These are phyloP conservation scores for Montipora cactus DNA, from an alignment of 64 coral and sea anemone genomes.

Conservation along the genomic window DNA sequence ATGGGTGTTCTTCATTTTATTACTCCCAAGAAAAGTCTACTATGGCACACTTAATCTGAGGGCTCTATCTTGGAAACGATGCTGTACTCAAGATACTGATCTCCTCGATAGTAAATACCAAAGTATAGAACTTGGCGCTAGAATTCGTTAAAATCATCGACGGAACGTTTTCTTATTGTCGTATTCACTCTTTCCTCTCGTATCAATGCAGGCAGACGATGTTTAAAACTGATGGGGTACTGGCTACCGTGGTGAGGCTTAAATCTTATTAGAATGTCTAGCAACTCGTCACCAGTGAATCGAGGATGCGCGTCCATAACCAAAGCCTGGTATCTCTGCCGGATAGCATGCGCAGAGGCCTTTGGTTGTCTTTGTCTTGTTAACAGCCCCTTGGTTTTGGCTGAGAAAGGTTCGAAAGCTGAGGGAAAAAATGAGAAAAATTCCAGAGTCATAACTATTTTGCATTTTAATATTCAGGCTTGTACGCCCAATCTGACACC, in stretches of 20 bases:
- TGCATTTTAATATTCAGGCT: neutral
- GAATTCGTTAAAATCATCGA: neutral
- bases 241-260: constrained; percentile 42
- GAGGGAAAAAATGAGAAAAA: neutral
- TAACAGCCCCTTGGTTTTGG: constrained; percentile 75
- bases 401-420: constrained; percentile 30
- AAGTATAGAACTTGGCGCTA: neutral
- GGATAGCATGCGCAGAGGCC: constrained; percentile 65
- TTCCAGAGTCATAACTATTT: neutral
- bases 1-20: too few relatives aligned
- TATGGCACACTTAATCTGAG: too few relatives aligned
- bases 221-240: constrained; percentile 12
- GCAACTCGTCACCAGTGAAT: constrained; percentile 71
- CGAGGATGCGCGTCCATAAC: constrained; percentile 34
- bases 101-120: too few relatives aligned
- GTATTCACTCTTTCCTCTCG: constrained; percentile 75
- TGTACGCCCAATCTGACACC: too few relatives aligned
- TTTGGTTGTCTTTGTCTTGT: constrained; percentile 82
- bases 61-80: too few relatives aligned
- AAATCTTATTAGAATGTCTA: constrained; percentile 58
- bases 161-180: constrained; percentile 33
- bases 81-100: too few relatives aligned
- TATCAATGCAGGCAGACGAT: constrained; percentile 65
- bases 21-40: too few relatives aligned
- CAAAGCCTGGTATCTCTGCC: constrained; percentile 61